Evolutionary conservation across 2,888 invertebrate species (phyloP).

Genomic region (Stenodema calcarata): DNA sequence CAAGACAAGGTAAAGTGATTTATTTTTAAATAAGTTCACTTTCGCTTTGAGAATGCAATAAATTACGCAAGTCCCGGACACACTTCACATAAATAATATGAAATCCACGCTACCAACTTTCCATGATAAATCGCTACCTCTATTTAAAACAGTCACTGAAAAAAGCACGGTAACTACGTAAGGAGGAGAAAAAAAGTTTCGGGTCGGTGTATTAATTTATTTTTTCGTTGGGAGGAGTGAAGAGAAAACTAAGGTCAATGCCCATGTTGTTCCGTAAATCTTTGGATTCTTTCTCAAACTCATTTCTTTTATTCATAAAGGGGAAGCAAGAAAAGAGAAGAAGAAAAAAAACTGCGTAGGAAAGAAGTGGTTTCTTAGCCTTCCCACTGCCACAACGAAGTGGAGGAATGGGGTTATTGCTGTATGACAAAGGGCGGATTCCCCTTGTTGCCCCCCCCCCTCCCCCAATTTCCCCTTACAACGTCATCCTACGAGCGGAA

Average conservation of each 20-base stretch:
- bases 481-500: not conserved
- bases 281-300: not conserved
- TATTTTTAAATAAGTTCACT: not conserved
- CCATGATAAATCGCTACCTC: not conserved
- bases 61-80: not conserved
- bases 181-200: not conserved
- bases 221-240: not conserved
- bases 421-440: slow-evolving; percentile 33
- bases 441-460: not conserved
- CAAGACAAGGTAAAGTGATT: not conserved
- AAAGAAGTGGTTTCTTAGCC: not conserved
- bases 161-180: not conserved
- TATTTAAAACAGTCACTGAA: not conserved
- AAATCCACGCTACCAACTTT: not conserved
- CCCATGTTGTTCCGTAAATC: slow-evolving; percentile 21
- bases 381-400: not conserved
- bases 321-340: not conserved
- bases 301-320: slow-evolving; percentile 45
- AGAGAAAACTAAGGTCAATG: not conserved
- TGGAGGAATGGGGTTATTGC: slow-evolving; percentile 31
- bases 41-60: not conserved
- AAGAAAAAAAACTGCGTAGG: not conserved
- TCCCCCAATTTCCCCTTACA: not conserved
- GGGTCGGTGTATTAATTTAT: not conserved
- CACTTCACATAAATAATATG: not conserved